A percentile compares a stretch with the other conserved stretches of the same genome.
Conservation (phyloP, 2,888 invertebrate species). For the Trachelus tabidus region DNA sequence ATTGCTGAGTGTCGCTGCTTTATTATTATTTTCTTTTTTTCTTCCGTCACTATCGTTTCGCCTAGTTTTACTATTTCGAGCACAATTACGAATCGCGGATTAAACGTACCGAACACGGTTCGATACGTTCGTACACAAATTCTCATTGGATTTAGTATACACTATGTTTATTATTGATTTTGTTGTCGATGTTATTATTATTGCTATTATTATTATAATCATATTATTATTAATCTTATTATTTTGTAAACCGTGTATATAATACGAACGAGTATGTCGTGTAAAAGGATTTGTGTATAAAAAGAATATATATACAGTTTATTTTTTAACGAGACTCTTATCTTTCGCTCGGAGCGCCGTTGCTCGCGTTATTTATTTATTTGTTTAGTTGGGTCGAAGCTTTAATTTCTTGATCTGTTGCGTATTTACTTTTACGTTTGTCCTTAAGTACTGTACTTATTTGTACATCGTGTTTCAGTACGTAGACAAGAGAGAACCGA, state of each 20-base stretch:
- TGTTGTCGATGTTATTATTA: background rate
- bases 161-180: background rate
- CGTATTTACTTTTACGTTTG: background rate
- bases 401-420: background rate
- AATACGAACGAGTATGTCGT: slow-evolving; percentile 11
- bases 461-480: background rate
- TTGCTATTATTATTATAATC: background rate
- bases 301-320: slow-evolving; percentile 16
- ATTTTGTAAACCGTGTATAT: slow-evolving; percentile 21
- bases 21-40: background rate
- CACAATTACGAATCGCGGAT: background rate
- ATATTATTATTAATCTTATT: slow-evolving; percentile 1
- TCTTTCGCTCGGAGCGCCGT: background rate
- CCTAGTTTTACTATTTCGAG: background rate
- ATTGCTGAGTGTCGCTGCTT: background rate
- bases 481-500: background rate
- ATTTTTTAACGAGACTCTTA: slow-evolving; percentile 14
- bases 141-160: slow-evolving; percentile 4
- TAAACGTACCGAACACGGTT: slow-evolving; percentile 3
- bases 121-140: slow-evolving; percentile 13
- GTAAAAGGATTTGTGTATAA: slow-evolving; percentile 16
- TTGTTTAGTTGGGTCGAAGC: background rate
- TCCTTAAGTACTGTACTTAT: background rate
- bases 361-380: background rate
- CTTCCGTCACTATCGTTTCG: background rate